phyloP scores from a whole-genome alignment of 2,888 invertebrate species.

The Lamellibrachia satsuma region DNA sequence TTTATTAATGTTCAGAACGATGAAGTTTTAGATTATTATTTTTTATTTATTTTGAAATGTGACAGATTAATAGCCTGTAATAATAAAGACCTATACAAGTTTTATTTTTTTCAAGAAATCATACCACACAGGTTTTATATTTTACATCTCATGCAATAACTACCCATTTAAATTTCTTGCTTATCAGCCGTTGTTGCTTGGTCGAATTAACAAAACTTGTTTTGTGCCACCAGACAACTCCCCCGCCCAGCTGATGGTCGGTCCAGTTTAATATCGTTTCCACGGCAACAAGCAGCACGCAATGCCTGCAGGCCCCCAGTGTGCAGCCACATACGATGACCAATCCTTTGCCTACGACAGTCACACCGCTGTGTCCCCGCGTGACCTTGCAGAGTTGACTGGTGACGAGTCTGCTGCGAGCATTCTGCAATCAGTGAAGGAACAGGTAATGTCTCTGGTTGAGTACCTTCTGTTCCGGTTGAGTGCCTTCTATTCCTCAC shows the following conservation, averaged over 20 bases:
- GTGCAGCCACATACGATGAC: not conserved
- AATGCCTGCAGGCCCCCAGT: not conserved
- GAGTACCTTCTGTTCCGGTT: not conserved
- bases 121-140: too few relatives aligned
- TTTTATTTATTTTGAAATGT: not conserved
- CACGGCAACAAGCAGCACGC: not conserved
- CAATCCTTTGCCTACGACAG: not conserved
- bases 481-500: not conserved
- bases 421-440: slow-evolving; percentile 52
- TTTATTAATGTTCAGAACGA: too few relatives aligned
- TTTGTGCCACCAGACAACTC: not conserved
- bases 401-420: slow-evolving; percentile 35
- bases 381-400: not conserved
- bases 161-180: too few relatives aligned
- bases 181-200: too few relatives aligned
- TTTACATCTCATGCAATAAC: too few relatives aligned
- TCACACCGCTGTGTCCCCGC: not conserved
- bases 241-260: not conserved
- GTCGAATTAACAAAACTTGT: not conserved
- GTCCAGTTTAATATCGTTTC: not conserved
- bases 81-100: too few relatives aligned
- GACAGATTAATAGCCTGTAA: not conserved
- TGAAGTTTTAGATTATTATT: too few relatives aligned
- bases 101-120: too few relatives aligned
- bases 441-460: slow-evolving; percentile 45